A percentile compares a stretch with the other conserved stretches of the same genome.
phyloP scores from a whole-genome alignment of 2,113 vertebrate species.

The Crotophaga sulcirostris region DNA sequence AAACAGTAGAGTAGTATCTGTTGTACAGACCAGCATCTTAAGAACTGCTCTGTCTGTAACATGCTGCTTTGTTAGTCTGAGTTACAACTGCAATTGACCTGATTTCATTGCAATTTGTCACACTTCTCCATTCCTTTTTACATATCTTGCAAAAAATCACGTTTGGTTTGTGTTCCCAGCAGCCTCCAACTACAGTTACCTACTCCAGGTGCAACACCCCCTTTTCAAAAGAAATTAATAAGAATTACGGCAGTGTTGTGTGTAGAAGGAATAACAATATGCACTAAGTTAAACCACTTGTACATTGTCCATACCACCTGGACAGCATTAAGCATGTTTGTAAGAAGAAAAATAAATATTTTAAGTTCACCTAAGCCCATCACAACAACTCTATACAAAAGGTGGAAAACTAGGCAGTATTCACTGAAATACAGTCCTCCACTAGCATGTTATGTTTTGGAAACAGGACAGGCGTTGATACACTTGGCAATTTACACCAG shows the following conservation, averaged over 20 bases:
- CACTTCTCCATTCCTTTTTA: neutral
- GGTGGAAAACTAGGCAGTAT: neutral
- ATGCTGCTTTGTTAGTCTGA: fast-evolving
- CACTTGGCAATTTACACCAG: neutral
- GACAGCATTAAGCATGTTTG: neutral
- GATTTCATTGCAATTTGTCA: neutral
- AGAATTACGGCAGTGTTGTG: neutral
- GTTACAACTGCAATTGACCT: neutral
- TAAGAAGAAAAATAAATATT: neutral
- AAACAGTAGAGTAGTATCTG: neutral
- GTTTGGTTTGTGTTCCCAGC: neutral
- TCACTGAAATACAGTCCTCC: neutral
- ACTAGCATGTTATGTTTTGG: neutral
- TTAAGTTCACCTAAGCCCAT: neutral
- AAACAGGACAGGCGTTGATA: neutral
- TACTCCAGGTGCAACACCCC: neutral
- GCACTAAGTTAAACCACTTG: neutral
- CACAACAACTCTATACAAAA: neutral
- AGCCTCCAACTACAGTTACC: neutral
- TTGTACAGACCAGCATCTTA: neutral
- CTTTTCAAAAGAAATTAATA: neutral
- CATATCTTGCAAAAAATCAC: neutral
- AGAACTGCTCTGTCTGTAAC: neutral
- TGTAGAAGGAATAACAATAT: neutral
- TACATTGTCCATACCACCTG: neutral